Evolutionary conservation across 2,888 invertebrate genomes (phyloP).

Genomic region (Pseudoips prasinana): DNA sequence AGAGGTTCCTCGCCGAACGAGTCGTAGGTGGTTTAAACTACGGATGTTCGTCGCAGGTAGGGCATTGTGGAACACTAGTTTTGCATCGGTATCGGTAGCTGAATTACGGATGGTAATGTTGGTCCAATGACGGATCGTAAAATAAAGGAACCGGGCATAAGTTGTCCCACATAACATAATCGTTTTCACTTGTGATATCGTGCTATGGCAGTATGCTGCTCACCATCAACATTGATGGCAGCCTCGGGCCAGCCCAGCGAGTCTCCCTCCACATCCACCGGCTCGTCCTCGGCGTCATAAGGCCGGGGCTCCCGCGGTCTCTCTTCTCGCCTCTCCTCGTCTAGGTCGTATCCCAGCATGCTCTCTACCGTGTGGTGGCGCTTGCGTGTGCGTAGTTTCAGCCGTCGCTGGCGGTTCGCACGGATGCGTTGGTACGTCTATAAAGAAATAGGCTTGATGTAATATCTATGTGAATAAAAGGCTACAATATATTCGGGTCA

Average conservation of each 20-base stretch:
- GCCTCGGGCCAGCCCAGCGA: conserved; percentile 77
- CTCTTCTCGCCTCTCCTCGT: conserved; percentile 71
- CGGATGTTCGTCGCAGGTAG: too few relatives aligned
- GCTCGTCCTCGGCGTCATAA: conserved; percentile 75
- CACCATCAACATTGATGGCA: conserved; percentile 67
- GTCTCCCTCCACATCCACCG: conserved; percentile 77
- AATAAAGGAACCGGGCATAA: too few relatives aligned
- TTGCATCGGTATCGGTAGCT: too few relatives aligned
- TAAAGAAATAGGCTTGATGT: not conserved
- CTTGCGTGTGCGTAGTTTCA: conserved; percentile 76
- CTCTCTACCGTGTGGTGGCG: conserved; percentile 80
- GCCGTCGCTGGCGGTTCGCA: conserved; percentile 74
- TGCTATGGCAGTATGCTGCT: too few relatives aligned
- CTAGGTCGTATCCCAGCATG: conserved; percentile 76
- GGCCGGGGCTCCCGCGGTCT: conserved; percentile 59
- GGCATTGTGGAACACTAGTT: too few relatives aligned
- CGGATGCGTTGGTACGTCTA: conserved; percentile 78
- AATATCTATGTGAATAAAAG: not conserved
- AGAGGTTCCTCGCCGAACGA: too few relatives aligned
- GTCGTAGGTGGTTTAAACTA: too few relatives aligned
- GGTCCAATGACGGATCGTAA: too few relatives aligned
- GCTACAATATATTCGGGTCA: too few relatives aligned
- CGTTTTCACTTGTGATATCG: too few relatives aligned
- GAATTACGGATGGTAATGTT: too few relatives aligned
- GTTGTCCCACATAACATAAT: too few relatives aligned